Conservation (phyloP, 2,797 vertebrate genomes). For the Carcharodon carcharias region DNA sequence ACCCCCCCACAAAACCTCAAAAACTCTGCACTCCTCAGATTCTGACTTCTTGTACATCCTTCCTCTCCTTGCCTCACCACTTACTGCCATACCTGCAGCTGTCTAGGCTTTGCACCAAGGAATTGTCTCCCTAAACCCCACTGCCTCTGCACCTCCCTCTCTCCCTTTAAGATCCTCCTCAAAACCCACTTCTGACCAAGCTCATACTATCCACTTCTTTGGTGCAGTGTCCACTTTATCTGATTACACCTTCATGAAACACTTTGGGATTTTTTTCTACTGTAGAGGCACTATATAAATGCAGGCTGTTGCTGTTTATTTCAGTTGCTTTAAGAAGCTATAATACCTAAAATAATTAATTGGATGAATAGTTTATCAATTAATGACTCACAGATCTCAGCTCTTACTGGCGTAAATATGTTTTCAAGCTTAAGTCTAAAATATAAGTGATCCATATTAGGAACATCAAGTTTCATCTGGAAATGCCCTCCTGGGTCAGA, state of each 20-base stretch:
- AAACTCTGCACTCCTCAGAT: neutral
- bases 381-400: neutral
- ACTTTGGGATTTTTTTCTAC: no score
- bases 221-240: neutral
- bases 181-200: neutral
- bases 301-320: neutral
- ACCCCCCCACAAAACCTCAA: no score
- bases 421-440: neutral
- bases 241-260: neutral
- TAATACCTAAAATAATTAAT: neutral
- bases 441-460: neutral
- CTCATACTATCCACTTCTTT: neutral
- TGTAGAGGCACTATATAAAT: neutral
- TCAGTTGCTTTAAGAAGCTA: neutral
- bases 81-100: neutral
- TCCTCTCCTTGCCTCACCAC: neutral
- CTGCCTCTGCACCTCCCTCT: neutral
- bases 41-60: neutral
- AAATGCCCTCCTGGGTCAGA: neutral
- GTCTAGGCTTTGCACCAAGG: neutral
- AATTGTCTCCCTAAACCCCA: neutral
- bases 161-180: neutral
- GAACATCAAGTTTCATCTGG: neutral
- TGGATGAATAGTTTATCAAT: neutral
- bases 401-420: neutral